These are phyloP conservation scores for Cancer borealis DNA, from an alignment of 2,888 invertebrate genomes.

Conservation along the genomic window DNA sequence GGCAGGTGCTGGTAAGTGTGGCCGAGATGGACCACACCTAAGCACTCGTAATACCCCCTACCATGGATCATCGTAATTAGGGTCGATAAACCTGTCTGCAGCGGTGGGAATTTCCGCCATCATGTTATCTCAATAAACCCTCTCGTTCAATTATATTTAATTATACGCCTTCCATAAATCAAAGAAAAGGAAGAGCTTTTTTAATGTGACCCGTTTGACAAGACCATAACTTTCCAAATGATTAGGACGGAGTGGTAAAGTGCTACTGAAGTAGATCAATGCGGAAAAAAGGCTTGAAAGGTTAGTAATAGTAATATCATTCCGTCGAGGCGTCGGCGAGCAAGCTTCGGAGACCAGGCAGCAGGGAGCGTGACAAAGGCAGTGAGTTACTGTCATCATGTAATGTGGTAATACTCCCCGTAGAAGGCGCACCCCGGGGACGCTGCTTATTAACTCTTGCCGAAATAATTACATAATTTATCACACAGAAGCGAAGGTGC, in stretches of 20 bases:
- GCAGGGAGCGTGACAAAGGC: neutral
- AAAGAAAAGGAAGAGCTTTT: neutral
- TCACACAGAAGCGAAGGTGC: neutral
- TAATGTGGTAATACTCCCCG: neutral
- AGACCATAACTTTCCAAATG: neutral
- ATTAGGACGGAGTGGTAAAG: neutral
- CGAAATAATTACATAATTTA: constrained; percentile 18
- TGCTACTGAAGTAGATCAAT: neutral
- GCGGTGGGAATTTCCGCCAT: constrained; percentile 21
- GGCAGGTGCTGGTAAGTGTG: neutral
- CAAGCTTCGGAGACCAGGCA: neutral
- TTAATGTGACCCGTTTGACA: neutral
- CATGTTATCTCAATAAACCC: neutral
- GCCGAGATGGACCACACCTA: neutral
- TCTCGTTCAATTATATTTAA: constrained; percentile 26
- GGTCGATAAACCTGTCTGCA: constrained; percentile 18
- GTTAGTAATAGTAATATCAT: neutral
- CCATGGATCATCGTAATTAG: constrained; percentile 37
- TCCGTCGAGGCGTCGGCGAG: neutral
- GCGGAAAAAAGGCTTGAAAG: neutral
- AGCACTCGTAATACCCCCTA: neutral
- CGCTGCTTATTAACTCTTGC: constrained; percentile 1
- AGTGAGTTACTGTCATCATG: constrained; percentile 17
- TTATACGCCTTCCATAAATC: neutral
- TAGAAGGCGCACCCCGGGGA: neutral